phyloP scores from a whole-genome alignment of 2,797 vertebrate genomes.

The Rhyacichthys aspro region DNA sequence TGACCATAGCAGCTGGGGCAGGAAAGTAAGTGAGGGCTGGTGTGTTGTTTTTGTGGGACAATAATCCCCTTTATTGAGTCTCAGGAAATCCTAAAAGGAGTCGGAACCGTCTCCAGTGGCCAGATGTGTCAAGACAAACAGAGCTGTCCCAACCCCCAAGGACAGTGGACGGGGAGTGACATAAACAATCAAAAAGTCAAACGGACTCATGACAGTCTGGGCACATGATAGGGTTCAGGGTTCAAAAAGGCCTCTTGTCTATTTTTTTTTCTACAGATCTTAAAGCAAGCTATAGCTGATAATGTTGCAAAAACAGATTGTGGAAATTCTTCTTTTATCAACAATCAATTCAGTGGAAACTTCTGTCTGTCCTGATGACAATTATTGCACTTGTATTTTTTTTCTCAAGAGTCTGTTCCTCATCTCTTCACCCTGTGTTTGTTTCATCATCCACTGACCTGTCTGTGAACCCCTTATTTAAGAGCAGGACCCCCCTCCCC shows the following conservation, averaged over 20 bases:
- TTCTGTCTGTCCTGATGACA: background rate
- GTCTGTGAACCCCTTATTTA: slow-evolving; percentile 49
- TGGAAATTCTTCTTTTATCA: slow-evolving; percentile 39
- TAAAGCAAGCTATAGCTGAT: slow-evolving; percentile 31
- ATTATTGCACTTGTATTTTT: background rate
- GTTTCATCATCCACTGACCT: slow-evolving; percentile 37
- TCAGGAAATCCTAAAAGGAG: slow-evolving; percentile 82
- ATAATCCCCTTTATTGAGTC: slow-evolving; percentile 80
- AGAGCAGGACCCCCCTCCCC: slow-evolving; percentile 14
- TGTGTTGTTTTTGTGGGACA: slow-evolving; percentile 66
- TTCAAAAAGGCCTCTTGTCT: slow-evolving; percentile 14
- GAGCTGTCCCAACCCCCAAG: slow-evolving; percentile 43
- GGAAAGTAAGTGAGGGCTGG: slow-evolving; percentile 62
- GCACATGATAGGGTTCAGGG: slow-evolving; percentile 32
- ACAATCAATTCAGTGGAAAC: slow-evolving; percentile 24
- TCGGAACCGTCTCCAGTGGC: slow-evolving; percentile 70
- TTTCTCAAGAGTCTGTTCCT: slow-evolving; percentile 37
- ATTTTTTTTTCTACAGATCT: slow-evolving; percentile 32
- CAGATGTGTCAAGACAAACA: slow-evolving; percentile 79
- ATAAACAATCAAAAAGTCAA: background rate
- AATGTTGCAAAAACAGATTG: slow-evolving; percentile 38
- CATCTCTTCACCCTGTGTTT: slow-evolving; percentile 44
- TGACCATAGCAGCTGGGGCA: slow-evolving; percentile 64
- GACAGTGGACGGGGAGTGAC: slow-evolving; percentile 56
- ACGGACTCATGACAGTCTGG: slow-evolving; percentile 8